These are phyloP conservation scores for Lamprotornis superbus DNA, from an alignment of 2,113 vertebrate species.

Conservation along the genomic window DNA sequence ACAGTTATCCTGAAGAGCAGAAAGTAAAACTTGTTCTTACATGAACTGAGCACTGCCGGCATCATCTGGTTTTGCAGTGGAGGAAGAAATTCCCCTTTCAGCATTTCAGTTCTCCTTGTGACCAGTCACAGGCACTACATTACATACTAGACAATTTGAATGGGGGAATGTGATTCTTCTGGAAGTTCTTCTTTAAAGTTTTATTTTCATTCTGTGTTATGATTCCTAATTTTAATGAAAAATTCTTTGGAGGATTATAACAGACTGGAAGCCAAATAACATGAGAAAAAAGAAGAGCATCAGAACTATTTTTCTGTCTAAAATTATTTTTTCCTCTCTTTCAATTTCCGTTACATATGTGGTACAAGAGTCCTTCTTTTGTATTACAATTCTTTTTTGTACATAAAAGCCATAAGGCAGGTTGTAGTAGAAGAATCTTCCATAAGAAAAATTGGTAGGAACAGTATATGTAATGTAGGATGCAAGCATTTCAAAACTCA, in stretches of 20 bases:
- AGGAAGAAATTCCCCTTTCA: not conserved
- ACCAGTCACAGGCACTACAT: not conserved
- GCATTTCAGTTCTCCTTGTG: not conserved
- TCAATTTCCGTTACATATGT: not conserved
- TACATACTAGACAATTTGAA: not conserved
- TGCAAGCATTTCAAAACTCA: not conserved
- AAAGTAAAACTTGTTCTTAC: not conserved
- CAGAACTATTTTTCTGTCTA: not conserved
- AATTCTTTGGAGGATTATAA: not conserved
- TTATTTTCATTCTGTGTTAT: not conserved
- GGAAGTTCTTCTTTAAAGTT: not conserved
- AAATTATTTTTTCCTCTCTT: not conserved
- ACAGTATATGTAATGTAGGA: not conserved
- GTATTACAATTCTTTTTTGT: not conserved
- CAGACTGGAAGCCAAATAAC: not conserved
- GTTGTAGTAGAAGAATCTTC: not conserved
- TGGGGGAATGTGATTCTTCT: not conserved
- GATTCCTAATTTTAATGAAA: not conserved
- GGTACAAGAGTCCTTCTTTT: not conserved
- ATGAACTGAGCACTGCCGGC: accelerated
- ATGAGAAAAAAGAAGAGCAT: not conserved
- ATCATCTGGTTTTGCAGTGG: not conserved
- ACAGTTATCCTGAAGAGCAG: not conserved
- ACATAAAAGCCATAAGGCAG: not conserved
- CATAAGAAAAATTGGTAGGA: not conserved